Conservation (phyloP, 92 coral and sea anemone genomes). For the Phenganax stokvisi region DNA sequence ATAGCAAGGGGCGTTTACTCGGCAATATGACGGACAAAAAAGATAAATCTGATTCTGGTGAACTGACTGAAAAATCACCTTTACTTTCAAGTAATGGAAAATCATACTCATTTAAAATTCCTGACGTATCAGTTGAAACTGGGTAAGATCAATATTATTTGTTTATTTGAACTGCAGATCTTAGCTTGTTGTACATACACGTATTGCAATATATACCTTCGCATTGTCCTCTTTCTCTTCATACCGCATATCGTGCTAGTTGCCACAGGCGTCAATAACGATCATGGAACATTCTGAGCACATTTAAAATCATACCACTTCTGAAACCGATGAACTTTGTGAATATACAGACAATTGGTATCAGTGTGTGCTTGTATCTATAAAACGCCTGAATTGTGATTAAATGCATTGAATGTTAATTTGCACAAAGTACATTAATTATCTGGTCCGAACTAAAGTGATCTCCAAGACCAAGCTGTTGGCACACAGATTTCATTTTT, state of each 20-base stretch:
- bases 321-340: too few relatives aligned
- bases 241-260: neutral
- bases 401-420: too few relatives aligned
- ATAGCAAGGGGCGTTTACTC: neutral
- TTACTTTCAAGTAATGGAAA: conserved; percentile 21
- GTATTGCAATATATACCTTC: neutral
- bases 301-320: too few relatives aligned
- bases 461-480: too few relatives aligned
- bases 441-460: too few relatives aligned
- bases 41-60: neutral
- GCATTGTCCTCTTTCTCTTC: neutral
- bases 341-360: too few relatives aligned
- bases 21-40: neutral
- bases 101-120: conserved; percentile 1
- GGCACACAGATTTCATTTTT: too few relatives aligned
- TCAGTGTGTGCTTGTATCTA: too few relatives aligned
- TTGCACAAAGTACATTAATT: too few relatives aligned
- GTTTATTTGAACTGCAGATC: neutral
- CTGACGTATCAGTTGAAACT: conserved; percentile 22
- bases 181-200: neutral
- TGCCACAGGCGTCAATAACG: neutral
- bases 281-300: neutral
- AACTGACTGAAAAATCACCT: conserved; percentile 28
- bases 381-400: too few relatives aligned
- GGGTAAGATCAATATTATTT: conserved; percentile 8